phyloP scores from a whole-genome alignment of 2,888 invertebrate species.

The Mimachlamys varia region DNA sequence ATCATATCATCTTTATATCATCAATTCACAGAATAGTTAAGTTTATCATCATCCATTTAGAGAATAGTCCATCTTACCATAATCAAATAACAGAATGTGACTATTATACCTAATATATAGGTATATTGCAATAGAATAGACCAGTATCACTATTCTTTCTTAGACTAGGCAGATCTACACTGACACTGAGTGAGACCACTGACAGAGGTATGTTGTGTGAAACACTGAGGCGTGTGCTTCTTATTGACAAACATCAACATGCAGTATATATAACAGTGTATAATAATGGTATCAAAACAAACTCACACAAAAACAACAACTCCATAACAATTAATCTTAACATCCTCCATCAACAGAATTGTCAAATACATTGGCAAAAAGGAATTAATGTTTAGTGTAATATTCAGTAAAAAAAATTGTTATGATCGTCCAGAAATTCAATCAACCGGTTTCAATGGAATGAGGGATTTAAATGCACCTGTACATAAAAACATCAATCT shows the following conservation, averaged over 20 bases:
- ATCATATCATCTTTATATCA: too few species aligned
- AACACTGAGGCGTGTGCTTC: background rate
- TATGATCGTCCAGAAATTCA: too few species aligned
- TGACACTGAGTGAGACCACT: background rate
- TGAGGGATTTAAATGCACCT: too few species aligned
- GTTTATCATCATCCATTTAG: too few species aligned
- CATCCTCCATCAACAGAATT: background rate
- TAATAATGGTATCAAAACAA: conserved; percentile 2
- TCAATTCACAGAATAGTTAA: too few species aligned
- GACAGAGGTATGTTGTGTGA: background rate
- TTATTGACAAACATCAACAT: background rate
- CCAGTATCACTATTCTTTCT: too few species aligned
- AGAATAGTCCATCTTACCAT: too few species aligned
- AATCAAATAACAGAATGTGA: too few species aligned
- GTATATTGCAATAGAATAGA: too few species aligned
- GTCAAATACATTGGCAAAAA: background rate
- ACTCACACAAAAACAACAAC: background rate
- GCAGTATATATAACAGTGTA: background rate
- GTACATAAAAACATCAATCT: too few species aligned
- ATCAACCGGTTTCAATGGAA: too few species aligned
- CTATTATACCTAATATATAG: too few species aligned
- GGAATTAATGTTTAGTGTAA: background rate
- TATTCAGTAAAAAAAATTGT: background rate
- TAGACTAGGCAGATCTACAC: background rate
- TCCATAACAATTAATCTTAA: background rate